Conservation (phyloP, 2,888 invertebrate species). For the Seira sanloemensis region DNA sequence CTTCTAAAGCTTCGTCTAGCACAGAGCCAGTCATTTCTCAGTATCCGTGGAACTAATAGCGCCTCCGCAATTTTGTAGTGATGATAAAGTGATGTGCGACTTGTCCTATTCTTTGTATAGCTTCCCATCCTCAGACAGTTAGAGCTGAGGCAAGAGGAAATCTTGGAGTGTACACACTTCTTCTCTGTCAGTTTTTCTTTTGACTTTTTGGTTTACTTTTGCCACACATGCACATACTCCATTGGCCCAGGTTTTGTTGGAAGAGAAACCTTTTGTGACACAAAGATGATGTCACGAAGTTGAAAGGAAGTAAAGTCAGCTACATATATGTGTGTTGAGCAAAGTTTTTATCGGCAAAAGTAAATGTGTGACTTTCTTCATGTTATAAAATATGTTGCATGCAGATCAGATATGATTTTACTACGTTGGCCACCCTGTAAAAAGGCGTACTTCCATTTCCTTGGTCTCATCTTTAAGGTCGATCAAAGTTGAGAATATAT, state of each 20-base stretch:
- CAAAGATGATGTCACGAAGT: not conserved
- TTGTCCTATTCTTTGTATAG: too few species aligned
- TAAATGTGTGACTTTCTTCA: conserved; percentile 15
- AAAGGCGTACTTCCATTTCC: not conserved
- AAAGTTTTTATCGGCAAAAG: not conserved
- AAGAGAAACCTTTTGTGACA: not conserved
- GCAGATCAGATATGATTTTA: conserved; percentile 2
- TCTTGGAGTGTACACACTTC: too few species aligned
- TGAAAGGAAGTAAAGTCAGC: not conserved
- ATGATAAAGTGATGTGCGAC: too few species aligned
- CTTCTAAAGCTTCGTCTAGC: too few species aligned
- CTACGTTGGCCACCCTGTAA: conserved; percentile 3
- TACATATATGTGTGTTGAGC: not conserved
- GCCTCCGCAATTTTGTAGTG: too few species aligned
- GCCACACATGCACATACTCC: not conserved
- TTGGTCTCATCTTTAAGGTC: conserved; percentile 18
- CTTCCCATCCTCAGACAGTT: too few species aligned
- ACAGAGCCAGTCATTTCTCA: too few species aligned
- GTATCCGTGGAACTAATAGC: too few species aligned
- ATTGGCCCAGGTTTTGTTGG: not conserved
- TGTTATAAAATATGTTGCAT: conserved; percentile 14
- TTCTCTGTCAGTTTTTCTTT: conserved; percentile 2
- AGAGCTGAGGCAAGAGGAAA: too few species aligned
- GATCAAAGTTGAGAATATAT: conserved; percentile 22
- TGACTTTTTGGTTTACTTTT: not conserved